phyloP scores from a whole-genome alignment of 2,797 vertebrate genomes.

The Lacerta viridis region DNA sequence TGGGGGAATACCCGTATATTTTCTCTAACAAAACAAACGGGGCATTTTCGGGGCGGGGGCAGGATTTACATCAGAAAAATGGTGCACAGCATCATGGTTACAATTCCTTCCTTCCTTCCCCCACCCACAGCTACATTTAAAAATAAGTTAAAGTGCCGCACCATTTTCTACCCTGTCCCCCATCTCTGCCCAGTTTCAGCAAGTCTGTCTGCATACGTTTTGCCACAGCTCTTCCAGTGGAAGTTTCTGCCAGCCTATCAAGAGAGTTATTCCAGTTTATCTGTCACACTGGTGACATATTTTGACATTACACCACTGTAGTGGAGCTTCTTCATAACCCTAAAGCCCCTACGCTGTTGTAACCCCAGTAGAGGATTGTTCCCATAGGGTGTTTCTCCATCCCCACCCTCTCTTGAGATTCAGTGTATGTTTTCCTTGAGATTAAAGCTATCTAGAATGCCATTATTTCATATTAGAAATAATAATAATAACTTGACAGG shows the following conservation, averaged over 20 bases:
- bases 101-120: too few species aligned
- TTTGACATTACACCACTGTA: too few species aligned
- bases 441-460: slow-evolving; percentile 67
- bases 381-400: too few species aligned
- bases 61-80: background rate
- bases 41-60: background rate
- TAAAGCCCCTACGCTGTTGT: too few species aligned
- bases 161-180: background rate
- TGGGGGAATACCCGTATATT: background rate
- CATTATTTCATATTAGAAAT: slow-evolving; percentile 72
- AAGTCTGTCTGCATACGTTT: too few species aligned
- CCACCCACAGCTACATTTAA: background rate
- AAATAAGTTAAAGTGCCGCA: background rate
- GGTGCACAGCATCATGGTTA: background rate
- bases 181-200: background rate
- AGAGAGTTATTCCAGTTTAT: too few species aligned
- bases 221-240: too few species aligned
- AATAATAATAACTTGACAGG: slow-evolving; percentile 61
- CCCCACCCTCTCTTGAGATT: too few species aligned
- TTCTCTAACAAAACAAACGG: background rate
- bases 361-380: too few species aligned
- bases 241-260: too few species aligned
- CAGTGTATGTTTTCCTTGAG: slow-evolving; percentile 50
- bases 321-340: too few species aligned
- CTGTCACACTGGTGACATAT: too few species aligned